These are phyloP conservation scores for Scaptomyza caliginosa DNA, from an alignment of 2,888 invertebrate species.

Conservation along the genomic window DNA sequence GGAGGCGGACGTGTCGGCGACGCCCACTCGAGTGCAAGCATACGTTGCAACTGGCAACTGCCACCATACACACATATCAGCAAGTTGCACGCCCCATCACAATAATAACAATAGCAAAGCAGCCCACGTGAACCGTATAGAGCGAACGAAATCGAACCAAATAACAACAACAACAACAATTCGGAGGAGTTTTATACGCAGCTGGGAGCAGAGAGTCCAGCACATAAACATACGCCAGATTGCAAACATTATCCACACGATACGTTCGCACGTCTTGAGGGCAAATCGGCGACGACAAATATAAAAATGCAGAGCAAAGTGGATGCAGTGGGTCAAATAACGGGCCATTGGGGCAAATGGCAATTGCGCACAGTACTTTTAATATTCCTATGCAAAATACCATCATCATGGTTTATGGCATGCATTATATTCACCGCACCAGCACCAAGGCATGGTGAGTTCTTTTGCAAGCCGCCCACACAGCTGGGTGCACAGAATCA, in stretches of 20 bases:
- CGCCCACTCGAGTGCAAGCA: constrained; percentile 33
- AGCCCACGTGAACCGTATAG: constrained; percentile 24
- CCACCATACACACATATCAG: constrained; percentile 2
- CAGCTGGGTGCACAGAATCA: constrained; percentile 78
- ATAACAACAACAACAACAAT: constrained; percentile 44
- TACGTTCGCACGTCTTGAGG: constrained; percentile 78
- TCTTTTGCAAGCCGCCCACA: constrained; percentile 84
- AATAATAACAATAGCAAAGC: no score
- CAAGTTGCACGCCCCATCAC: constrained; percentile 34
- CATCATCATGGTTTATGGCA: constrained; percentile 85
- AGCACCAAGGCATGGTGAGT: constrained; percentile 83
- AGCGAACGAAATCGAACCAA: constrained; percentile 28
- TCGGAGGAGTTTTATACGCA: constrained; percentile 50
- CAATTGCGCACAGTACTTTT: constrained; percentile 84
- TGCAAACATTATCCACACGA: constrained; percentile 80
- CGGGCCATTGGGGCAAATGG: constrained; percentile 85
- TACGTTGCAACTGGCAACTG: constrained; percentile 13
- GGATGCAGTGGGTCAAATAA: constrained; percentile 84
- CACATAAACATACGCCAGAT: constrained; percentile 55
- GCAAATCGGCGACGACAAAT: constrained; percentile 66
- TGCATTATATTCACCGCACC: constrained; percentile 85
- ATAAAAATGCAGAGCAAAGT: constrained; percentile 82
- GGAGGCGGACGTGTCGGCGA: constrained; percentile 59
- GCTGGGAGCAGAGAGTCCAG: constrained; percentile 23
- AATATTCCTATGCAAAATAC: constrained; percentile 84